A percentile compares a stretch with the other conserved stretches of the same genome.
Evolutionary conservation across 1,140 invertebrate species (phyloP).

Genomic region (Drosophila grimshawi): DNA sequence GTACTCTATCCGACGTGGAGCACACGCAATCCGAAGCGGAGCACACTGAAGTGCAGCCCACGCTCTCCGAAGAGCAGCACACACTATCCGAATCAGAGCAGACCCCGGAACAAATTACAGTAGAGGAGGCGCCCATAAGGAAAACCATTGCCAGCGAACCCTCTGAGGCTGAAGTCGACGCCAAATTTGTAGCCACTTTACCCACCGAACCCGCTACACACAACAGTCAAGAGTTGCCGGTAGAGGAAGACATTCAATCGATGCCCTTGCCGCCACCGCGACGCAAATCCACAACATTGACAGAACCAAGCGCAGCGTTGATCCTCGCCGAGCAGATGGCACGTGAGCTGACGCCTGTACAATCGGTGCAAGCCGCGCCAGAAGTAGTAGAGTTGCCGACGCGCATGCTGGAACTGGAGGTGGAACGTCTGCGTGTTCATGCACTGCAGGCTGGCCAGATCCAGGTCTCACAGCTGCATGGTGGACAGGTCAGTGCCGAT

Average conservation of each 20-base stretch:
- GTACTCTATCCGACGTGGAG: constrained; percentile 41
- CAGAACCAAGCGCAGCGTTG: constrained; percentile 49
- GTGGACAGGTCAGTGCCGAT: constrained; percentile 87
- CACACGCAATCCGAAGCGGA: constrained; percentile 26
- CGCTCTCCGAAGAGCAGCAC: constrained; percentile 30
- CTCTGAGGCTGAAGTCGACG: constrained; percentile 57
- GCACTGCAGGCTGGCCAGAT: constrained; percentile 91
- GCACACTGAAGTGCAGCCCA: constrained; percentile 35
- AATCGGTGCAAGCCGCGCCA: constrained; percentile 45
- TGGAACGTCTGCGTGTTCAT: constrained; percentile 90
- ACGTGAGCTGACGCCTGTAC: constrained; percentile 64
- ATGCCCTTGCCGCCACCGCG: constrained; percentile 73
- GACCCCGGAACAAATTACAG: not conserved
- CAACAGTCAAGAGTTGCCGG: constrained; percentile 20
- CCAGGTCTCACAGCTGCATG: constrained; percentile 91
- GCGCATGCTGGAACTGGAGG: constrained; percentile 89
- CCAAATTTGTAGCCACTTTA: constrained; percentile 61
- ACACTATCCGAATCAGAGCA: constrained; percentile 43
- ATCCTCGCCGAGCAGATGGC: constrained; percentile 52
- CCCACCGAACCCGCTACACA: constrained; percentile 55
- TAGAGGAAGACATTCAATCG: constrained; percentile 26
- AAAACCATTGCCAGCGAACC: constrained; percentile 53
- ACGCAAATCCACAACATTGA: constrained; percentile 66
- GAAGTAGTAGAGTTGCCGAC: constrained; percentile 48
- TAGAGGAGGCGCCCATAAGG: constrained; percentile 18